Evolutionary conservation across 1,140 invertebrate genomes (phyloP), one percentile per base, ranked within the genome.

Genomic region (Piezodorus guildinii): DNA sequence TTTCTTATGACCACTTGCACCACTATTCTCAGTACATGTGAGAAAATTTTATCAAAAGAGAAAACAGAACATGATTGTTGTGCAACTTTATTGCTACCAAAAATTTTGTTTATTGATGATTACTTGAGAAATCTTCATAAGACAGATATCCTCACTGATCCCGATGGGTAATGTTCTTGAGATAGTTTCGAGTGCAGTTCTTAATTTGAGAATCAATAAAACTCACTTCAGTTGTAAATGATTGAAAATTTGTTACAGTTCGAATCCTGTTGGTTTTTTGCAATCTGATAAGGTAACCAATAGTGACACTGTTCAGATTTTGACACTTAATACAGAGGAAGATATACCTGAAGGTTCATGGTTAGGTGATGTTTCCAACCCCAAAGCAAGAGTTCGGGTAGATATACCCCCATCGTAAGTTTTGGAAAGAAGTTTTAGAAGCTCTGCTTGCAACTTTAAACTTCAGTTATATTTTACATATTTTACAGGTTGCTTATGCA

Each of bases 271-370:
- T 60, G 25, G 25, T 44, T 39, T 60, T 14, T 30, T 60, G 34
- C 58, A 30, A 39, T 44, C 58, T 43, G 30, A 17, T 17, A 60
- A 60, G 17, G 15, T 60, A 9, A 60, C n/a, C 23, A 21, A 17
- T 44, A 30, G 30, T 16, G 39, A 44, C 10, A 43, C 4, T 23
- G 49, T 52, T 52, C 62, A 62, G 6, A 70, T 74, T 12, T 70
- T 75, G 16, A 69, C 72, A 8, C 66, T 75, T 5, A 73, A 73
- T 56, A 64, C 63, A 10, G 73, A 74, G 63, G 75, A 76, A 63
- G 79, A 81, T 70, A 79, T 73, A 71, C 79, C 79, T 9, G 72
- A 75, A 68, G 80, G 80, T 12, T 75, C 75, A 25, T 81, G 80
- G 80, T 70, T 81, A n/a, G 80, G 80, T 10, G 77, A 80, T 71